These are phyloP conservation scores for Redunca redunca DNA, from an alignment of 2,113 vertebrate species.

Conservation along the genomic window DNA sequence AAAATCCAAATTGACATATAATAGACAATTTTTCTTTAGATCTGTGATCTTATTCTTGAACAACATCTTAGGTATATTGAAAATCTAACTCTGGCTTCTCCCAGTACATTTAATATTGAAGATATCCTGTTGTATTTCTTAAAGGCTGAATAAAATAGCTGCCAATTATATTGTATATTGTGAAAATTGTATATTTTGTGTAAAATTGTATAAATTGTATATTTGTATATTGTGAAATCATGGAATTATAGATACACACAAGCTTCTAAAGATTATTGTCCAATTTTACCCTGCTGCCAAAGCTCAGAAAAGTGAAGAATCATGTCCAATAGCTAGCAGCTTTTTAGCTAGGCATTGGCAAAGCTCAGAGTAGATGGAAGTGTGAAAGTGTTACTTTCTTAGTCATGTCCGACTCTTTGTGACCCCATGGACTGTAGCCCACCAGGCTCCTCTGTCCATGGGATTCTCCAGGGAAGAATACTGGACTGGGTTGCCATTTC, in stretches of 20 bases:
- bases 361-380: not conserved
- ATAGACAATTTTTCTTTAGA: not conserved
- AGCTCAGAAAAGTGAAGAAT: not conserved
- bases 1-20: not conserved
- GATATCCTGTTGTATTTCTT: not conserved
- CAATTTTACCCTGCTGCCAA: not conserved
- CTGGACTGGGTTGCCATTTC: not conserved
- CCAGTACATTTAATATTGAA: not conserved
- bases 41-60: not conserved
- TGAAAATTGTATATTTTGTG: not conserved
- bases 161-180: not conserved
- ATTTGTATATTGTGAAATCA: not conserved
- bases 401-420: not conserved
- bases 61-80: not conserved
- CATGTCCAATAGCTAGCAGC: not conserved
- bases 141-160: not conserved
- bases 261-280: not conserved
- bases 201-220: not conserved
- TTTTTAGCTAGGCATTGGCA: not conserved
- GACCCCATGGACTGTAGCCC: not conserved
- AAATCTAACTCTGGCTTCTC: not conserved
- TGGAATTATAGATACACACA: not conserved
- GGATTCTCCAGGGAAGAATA: not conserved
- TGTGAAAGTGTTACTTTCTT: not conserved
- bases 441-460: not conserved